These are phyloP conservation scores for Brachypodius melanocephalos DNA, from an alignment of 2,113 vertebrate genomes.

Conservation along the genomic window DNA sequence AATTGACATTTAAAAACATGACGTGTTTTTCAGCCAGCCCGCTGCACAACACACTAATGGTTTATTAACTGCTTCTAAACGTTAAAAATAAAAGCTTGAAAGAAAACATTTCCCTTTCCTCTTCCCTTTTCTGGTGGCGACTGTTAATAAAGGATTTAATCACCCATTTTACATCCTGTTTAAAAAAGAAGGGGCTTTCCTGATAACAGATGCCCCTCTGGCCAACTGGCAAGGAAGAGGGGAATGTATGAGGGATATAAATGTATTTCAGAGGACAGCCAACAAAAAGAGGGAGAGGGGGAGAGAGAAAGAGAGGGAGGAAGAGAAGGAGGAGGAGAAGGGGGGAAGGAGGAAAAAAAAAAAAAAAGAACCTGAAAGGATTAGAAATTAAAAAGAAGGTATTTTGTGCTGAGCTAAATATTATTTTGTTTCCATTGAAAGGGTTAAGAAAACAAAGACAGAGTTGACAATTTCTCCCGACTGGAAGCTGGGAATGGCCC, in stretches of 20 bases:
- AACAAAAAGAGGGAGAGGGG: conserved; percentile 8
- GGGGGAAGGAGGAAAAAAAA: not conserved
- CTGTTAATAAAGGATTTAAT: conserved; percentile 31
- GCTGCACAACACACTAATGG: not conserved
- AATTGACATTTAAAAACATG: not conserved
- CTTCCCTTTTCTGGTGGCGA: not conserved
- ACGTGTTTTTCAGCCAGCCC: not conserved
- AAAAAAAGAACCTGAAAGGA: conserved; percentile 60
- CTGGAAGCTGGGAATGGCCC: conserved; percentile 75
- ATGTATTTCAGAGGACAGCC: conserved; percentile 36
- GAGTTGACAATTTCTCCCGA: conserved; percentile 72
- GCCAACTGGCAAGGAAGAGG: conserved; percentile 29
- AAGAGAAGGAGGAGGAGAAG: not conserved
- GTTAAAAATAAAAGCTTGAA: not conserved
- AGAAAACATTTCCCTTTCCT: not conserved
- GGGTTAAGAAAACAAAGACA: conserved; percentile 76
- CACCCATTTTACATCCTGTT: conserved; percentile 45
- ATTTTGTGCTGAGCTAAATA: conserved; percentile 77
- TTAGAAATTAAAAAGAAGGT: conserved; percentile 74
- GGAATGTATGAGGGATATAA: conserved; percentile 38
- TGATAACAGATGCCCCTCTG: conserved; percentile 57
- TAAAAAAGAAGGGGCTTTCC: conserved; percentile 32
- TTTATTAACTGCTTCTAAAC: not conserved
- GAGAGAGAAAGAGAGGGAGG: not conserved
- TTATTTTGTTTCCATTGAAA: conserved; percentile 79